Conservation (phyloP, 1,140 invertebrate species). For the Drosophila kikkawai region DNA sequence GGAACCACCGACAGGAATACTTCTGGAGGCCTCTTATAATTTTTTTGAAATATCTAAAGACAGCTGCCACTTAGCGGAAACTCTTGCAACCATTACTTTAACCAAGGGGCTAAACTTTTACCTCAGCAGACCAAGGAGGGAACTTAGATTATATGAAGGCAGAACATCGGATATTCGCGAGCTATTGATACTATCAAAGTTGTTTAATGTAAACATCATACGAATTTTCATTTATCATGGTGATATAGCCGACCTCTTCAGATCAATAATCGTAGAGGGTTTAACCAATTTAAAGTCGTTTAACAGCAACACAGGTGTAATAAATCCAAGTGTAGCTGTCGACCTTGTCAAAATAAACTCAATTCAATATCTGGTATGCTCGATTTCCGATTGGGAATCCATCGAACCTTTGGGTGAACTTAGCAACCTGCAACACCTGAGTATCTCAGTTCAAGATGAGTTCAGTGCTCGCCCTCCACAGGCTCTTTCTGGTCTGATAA, state of each 20-base stretch:
- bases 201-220: neutral
- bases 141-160: neutral
- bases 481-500: neutral
- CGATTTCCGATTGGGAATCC: neutral
- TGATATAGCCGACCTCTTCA: neutral
- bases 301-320: neutral
- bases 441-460: neutral
- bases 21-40: neutral
- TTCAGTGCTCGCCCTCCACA: neutral
- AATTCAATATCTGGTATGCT: neutral
- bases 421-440: neutral
- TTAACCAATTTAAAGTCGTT: neutral
- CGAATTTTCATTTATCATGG: neutral
- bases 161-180: neutral
- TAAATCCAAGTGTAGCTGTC: neutral
- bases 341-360: neutral
- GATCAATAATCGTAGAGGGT: neutral
- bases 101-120: neutral
- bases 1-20: neutral
- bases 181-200: neutral
- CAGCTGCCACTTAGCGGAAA: neutral
- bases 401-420: neutral
- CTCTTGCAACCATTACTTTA: neutral
- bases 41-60: neutral
- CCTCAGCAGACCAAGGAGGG: neutral